A percentile compares a stretch with the other conserved stretches of the same genome.
phyloP scores from a whole-genome alignment of 2,113 vertebrate species.

The Vanacampus margaritifer region DNA sequence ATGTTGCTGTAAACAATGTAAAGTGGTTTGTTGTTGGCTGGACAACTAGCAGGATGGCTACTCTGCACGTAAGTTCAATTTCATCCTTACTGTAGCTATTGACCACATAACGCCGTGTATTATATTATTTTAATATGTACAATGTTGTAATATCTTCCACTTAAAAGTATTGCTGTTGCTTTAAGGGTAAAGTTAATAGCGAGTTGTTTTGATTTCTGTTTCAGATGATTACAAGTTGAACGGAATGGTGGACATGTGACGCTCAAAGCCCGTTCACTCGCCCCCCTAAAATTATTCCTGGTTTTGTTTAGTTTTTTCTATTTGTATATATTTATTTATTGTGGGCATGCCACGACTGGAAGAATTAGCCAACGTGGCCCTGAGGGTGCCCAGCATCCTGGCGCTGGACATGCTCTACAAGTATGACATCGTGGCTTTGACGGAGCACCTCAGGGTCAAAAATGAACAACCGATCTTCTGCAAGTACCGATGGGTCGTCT shows the following conservation, averaged over 20 bases:
- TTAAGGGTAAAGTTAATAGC: not conserved
- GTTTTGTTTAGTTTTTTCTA: not conserved
- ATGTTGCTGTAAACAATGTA: not conserved
- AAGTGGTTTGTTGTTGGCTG: not conserved
- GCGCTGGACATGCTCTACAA: constrained; percentile 80
- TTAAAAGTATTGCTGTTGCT: not conserved
- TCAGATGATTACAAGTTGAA: constrained; percentile 53
- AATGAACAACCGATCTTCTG: constrained; percentile 73
- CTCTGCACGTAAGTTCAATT: constrained; percentile 32
- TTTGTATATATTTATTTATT: not conserved
- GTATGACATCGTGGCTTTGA: constrained; percentile 76
- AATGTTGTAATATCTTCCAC: not conserved
- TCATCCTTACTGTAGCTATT: not conserved
- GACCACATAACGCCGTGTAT: not conserved
- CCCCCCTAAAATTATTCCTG: not conserved
- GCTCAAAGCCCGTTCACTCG: not conserved
- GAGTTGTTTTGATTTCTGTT: constrained; percentile 5
- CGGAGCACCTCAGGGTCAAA: constrained; percentile 71
- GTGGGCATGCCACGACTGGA: constrained; percentile 74
- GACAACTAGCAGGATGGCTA: constrained; percentile 23
- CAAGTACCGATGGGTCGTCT: constrained; percentile 76
- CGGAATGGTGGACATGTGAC: constrained; percentile 49
- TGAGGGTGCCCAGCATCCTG: constrained; percentile 78
- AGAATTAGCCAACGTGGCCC: constrained; percentile 76
- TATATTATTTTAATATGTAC: not conserved